phyloP scores from a whole-genome alignment of 1,140 invertebrate species.

The Tetramorium simillimum region DNA sequence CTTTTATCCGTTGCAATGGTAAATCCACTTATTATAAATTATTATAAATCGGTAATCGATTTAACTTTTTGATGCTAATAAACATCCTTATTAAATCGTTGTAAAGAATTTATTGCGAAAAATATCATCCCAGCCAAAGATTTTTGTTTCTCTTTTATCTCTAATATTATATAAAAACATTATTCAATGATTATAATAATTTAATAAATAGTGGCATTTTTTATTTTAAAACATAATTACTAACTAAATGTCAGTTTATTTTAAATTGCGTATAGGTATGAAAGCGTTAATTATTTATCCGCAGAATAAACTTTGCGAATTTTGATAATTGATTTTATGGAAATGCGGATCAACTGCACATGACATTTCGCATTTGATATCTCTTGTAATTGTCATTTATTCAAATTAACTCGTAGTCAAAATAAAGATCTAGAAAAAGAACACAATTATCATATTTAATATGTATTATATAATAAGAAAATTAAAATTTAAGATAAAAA shows the following conservation, averaged over 20 bases:
- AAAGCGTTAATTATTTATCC: not conserved
- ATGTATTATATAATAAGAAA: not conserved
- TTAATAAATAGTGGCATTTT: not conserved
- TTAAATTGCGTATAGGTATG: not conserved
- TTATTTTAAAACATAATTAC: not conserved
- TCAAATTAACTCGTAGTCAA: not conserved
- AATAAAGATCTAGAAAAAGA: not conserved
- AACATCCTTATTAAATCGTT: too few relatives aligned
- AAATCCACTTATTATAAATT: too few relatives aligned
- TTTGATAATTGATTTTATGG: constrained; percentile 35
- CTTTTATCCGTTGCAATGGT: too few relatives aligned
- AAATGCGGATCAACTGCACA: not conserved
- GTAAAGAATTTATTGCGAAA: too few relatives aligned
- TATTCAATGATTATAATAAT: not conserved
- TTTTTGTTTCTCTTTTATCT: not conserved
- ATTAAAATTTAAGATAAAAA: too few relatives aligned
- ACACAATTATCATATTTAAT: not conserved
- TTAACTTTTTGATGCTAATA: too few relatives aligned
- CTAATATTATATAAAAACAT: too few relatives aligned
- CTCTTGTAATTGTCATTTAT: constrained; percentile 30
- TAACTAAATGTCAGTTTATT: not conserved
- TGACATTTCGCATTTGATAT: constrained; percentile 1
- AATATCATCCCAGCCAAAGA: too few relatives aligned
- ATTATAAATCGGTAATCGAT: too few relatives aligned
- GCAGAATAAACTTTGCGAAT: constrained; percentile 6